These are phyloP conservation scores for Terebella lapidaria DNA, from an alignment of 2,888 invertebrate species.

Conservation along the genomic window DNA sequence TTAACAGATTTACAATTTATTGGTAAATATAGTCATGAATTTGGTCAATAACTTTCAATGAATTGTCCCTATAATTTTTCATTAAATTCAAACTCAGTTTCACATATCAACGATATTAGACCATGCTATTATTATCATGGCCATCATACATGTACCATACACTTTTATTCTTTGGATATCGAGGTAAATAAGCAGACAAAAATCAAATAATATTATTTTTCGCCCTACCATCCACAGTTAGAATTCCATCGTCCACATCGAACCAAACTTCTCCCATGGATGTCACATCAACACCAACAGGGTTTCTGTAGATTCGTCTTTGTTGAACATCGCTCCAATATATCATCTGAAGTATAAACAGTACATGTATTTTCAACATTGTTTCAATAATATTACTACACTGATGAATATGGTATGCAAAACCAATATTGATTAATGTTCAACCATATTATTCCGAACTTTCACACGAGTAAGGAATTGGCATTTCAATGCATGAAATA, in stretches of 20 bases:
- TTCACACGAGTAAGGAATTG: too few relatives aligned
- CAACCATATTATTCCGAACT: too few relatives aligned
- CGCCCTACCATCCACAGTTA: neutral
- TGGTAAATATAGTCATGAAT: too few relatives aligned
- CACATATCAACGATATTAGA: neutral
- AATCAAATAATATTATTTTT: too few relatives aligned
- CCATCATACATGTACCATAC: too few relatives aligned
- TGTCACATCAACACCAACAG: neutral
- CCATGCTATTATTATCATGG: neutral
- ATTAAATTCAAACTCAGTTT: too few relatives aligned
- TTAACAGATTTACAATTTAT: too few relatives aligned
- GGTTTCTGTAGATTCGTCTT: neutral
- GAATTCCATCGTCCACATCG: neutral
- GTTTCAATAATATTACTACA: neutral
- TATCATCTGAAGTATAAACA: neutral
- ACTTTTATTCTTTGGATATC: too few relatives aligned
- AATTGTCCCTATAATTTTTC: neutral
- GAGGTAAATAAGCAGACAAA: too few relatives aligned
- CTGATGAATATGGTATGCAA: neutral
- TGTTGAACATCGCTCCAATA: conserved; percentile 1
- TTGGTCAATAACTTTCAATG: neutral
- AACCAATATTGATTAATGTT: neutral
- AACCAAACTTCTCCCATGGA: neutral
- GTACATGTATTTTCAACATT: neutral
- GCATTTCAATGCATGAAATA: neutral